These are phyloP conservation scores for Troides helena DNA, from an alignment of 2,888 invertebrate genomes.

Conservation along the genomic window DNA sequence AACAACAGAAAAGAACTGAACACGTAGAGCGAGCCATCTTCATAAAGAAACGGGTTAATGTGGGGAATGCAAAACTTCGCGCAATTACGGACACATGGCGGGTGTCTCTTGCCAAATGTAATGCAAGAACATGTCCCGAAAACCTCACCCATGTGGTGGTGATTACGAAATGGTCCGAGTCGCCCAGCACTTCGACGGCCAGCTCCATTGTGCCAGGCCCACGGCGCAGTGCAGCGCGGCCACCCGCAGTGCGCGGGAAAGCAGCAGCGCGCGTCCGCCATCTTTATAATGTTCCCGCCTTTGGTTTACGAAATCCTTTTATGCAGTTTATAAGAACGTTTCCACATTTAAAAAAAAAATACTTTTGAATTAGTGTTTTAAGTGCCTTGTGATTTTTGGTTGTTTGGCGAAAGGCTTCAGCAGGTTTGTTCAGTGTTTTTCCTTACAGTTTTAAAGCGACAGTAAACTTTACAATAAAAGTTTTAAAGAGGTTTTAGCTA, in stretches of 20 bases:
- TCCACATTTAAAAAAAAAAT: conserved; percentile 13
- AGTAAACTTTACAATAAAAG: too few relatives aligned
- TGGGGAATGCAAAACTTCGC: conserved; percentile 36
- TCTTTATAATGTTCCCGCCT: conserved; percentile 44
- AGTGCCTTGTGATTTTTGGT: conserved; percentile 14
- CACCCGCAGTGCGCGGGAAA: conserved; percentile 56
- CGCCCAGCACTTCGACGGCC: conserved; percentile 51
- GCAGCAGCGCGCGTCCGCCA: conserved; percentile 47
- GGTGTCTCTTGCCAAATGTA: conserved; percentile 59
- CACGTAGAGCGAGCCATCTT: conserved; percentile 36
- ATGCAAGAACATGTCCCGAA: conserved; percentile 53
- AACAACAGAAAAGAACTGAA: conserved; percentile 27
- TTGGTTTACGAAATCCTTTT: conserved; percentile 34
- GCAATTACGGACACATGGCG: conserved; percentile 52
- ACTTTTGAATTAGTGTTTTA: conserved; percentile 12
- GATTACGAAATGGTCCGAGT: conserved; percentile 59
- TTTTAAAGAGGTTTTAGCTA: too few relatives aligned
- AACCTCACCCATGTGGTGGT: conserved; percentile 45
- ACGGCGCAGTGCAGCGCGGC: conserved; percentile 50
- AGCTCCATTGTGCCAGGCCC: conserved; percentile 66
- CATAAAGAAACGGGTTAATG: conserved; percentile 29
- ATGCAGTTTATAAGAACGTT: conserved; percentile 27
- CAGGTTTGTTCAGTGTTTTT: conserved; percentile 16
- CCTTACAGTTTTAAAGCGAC: too few relatives aligned
- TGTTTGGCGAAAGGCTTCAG: not conserved